Conservation (phyloP, 2,888 invertebrate genomes). For the Amphipyra tragopoginis region DNA sequence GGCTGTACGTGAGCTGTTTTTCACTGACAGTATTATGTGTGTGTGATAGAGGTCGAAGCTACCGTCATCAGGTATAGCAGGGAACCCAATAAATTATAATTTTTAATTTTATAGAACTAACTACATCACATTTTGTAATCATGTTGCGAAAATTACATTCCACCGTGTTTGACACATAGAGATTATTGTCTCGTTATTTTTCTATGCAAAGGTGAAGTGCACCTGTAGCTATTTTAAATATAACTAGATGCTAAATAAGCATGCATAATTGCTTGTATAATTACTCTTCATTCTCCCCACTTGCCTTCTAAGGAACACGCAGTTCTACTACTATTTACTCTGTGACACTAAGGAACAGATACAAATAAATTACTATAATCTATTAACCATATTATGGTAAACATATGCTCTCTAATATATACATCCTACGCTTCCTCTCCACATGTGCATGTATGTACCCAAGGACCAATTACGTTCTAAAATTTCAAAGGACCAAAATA, state of each 20-base stretch:
- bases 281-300: constrained; percentile 55
- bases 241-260: constrained; percentile 35
- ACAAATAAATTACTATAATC: constrained; percentile 28
- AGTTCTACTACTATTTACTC: constrained; percentile 21
- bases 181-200: constrained; percentile 39
- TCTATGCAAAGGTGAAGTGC: constrained; percentile 39
- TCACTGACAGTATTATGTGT: too few species aligned
- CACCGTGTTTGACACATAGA: constrained; percentile 21
- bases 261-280: constrained; percentile 47
- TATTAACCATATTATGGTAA: constrained; percentile 11
- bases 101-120: background rate
- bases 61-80: too few species aligned
- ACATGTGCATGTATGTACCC: constrained; percentile 6
- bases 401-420: constrained; percentile 5
- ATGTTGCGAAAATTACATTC: constrained; percentile 34
- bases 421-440: constrained; percentile 2
- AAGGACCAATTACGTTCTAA: constrained; percentile 47
- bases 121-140: constrained; percentile 1
- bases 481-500: constrained; percentile 57
- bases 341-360: constrained; percentile 19
- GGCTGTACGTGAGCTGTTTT: too few species aligned
- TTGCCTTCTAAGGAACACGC: constrained; percentile 36
- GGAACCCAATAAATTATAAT: too few species aligned
- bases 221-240: constrained; percentile 43
- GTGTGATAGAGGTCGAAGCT: too few species aligned